Base-by-base conservation (phyloP, 53 echinoderm and acorn worm species). In the Antedon mediterranea region DNA sequence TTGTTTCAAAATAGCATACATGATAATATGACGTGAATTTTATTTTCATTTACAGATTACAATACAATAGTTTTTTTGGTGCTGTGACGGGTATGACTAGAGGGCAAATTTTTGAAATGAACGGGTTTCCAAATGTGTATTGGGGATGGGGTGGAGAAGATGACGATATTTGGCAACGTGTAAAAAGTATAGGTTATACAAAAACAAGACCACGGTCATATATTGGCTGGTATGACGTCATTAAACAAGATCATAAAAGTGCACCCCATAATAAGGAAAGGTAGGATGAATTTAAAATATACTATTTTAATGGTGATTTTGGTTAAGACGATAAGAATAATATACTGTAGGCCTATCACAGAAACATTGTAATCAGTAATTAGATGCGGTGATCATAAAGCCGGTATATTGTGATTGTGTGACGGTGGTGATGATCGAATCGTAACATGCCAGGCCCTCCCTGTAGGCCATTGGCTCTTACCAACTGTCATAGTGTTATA, bases 131-230 rank as follows among this genome's bases (percentile, higher is more conserved):
- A 32, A 93, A 93, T 43, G 90, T 93, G 28, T 93, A 90, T 81
- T 93, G 93, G 93, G 93, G 93, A 18, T 93, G 93, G 93, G 93
- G 93, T 11, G 93, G 93, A 0, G 93, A 93, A 75, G 93, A 93
- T 43, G 93, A 93, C 32, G 93, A 93, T 71, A 90, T 93, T 0
- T 88, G 81, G 85, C 43, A 82, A 30, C 70, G 93, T 8, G 83
- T 90, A 3, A 86, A 81, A 76, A 80, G 82, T 0, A 79, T 71
- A 6, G 82, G 88, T 0, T 76, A 90, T 7, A 71, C 79, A 28
- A 75, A 86, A 31, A 79, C 84, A 1, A 77, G 93, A 13, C 27
- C 43, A 30, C 73, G 79, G 30, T 88, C 90, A 34, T 79, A 83
- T 2, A 77, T 75, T 43, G 90, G 88, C 3, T 83, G 84, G 82